Evolutionary conservation across 2,888 invertebrate genomes (phyloP).

Genomic region (Pheosia tremula): DNA sequence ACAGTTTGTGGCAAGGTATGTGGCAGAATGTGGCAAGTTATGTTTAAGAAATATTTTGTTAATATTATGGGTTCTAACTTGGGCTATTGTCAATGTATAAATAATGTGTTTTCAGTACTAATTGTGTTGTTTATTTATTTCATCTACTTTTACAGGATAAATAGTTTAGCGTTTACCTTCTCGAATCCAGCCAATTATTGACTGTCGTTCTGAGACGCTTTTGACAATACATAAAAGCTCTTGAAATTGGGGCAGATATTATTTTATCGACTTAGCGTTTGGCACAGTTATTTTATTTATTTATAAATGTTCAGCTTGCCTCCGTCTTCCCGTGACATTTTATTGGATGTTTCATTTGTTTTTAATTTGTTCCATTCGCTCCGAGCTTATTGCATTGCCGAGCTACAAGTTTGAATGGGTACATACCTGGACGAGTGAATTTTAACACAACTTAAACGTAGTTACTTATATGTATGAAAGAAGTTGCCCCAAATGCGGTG

Average conservation of each 20-base stretch:
- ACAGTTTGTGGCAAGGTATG: constrained; percentile 15
- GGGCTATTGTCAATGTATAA: too few species aligned
- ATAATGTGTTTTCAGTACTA: too few species aligned
- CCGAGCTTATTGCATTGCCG: not conserved
- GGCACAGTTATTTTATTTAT: constrained; percentile 5
- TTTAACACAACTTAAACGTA: not conserved
- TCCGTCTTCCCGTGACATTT: constrained; percentile 7
- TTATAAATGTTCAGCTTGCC: not conserved
- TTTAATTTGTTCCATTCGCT: constrained; percentile 3
- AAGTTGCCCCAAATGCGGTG: too few species aligned
- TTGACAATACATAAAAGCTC: too few species aligned
- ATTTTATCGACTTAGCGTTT: constrained; percentile 2
- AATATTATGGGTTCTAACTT: too few species aligned
- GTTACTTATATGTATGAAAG: not conserved
- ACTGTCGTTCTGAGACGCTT: too few species aligned
- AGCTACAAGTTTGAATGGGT: not conserved
- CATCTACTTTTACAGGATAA: too few species aligned
- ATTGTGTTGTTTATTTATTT: too few species aligned
- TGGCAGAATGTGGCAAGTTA: constrained; percentile 16
- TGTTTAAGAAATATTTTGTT: too few species aligned
- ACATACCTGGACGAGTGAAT: not conserved
- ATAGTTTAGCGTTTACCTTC: too few species aligned
- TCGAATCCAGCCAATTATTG: too few species aligned
- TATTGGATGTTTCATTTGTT: constrained; percentile 13
- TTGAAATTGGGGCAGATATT: too few species aligned